Evolutionary conservation across 92 coral and sea anemone genomes (phyloP).

Genomic region (Porites rus): DNA sequence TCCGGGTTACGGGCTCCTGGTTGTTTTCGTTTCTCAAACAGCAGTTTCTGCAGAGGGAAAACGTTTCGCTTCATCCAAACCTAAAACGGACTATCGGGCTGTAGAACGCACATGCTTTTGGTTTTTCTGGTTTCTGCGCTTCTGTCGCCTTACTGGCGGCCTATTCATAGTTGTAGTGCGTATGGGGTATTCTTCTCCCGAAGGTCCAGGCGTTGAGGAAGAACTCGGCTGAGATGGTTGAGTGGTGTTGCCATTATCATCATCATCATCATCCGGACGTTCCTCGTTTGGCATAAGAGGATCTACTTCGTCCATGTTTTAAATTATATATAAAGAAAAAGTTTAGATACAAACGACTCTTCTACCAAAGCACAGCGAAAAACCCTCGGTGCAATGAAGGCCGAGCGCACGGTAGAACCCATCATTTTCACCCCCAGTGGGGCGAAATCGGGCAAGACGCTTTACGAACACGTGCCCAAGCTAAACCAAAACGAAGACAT

Average conservation of each 20-base stretch:
- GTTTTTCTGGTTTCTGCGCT: too few relatives aligned
- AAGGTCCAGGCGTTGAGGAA: neutral
- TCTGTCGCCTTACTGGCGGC: neutral
- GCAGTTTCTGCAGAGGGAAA: too few relatives aligned
- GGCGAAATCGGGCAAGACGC: slow-evolving; percentile 18
- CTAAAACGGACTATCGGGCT: too few relatives aligned
- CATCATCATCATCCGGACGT: too few relatives aligned
- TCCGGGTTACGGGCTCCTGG: too few relatives aligned
- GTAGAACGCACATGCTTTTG: too few relatives aligned
- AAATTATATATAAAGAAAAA: neutral
- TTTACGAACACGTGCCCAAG: slow-evolving; percentile 26
- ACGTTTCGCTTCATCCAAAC: too few relatives aligned
- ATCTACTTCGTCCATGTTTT: neutral
- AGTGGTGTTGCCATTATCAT: too few relatives aligned
- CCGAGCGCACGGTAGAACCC: neutral
- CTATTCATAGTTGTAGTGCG: neutral
- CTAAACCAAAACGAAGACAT: slow-evolving; percentile 26
- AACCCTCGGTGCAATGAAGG: slow-evolving; percentile 4
- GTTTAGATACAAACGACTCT: too few relatives aligned
- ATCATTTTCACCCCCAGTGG: slow-evolving; percentile 18
- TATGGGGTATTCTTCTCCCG: neutral
- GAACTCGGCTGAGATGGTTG: neutral
- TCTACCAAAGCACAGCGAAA: neutral
- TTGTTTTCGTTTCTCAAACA: too few relatives aligned
- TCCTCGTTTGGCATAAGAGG: neutral